phyloP scores from a whole-genome alignment of 2,797 vertebrate genomes.

The Tangara arthus region DNA sequence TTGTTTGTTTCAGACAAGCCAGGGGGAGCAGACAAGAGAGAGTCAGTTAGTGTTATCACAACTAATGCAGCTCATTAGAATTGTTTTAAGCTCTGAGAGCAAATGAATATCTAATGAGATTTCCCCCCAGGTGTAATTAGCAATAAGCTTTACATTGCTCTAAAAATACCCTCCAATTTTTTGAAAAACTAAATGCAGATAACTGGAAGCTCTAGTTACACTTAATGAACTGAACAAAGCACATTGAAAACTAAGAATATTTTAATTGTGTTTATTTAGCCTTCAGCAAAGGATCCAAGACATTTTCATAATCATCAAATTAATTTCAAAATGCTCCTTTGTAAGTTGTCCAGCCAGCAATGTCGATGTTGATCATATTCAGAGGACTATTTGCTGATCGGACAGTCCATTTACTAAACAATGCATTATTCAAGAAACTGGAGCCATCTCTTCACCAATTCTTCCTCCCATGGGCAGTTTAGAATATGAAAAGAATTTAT shows the following conservation, averaged over 20 bases:
- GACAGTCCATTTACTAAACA: conserved; percentile 11
- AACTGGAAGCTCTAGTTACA: conserved; percentile 63
- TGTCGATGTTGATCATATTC: conserved; percentile 5
- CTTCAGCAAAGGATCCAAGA: conserved; percentile 56
- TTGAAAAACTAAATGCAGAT: conserved; percentile 63
- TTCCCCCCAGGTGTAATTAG: conserved; percentile 76
- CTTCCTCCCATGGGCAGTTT: neutral
- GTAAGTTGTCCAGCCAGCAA: conserved; percentile 32
- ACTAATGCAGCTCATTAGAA: conserved; percentile 71
- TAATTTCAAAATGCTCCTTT: conserved; percentile 43
- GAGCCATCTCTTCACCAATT: neutral
- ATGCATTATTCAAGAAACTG: conserved; percentile 20
- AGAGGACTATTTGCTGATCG: neutral
- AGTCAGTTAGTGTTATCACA: conserved; percentile 42
- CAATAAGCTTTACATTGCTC: conserved; percentile 70
- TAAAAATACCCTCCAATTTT: conserved; percentile 73
- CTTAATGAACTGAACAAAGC: conserved; percentile 71
- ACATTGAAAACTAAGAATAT: conserved; percentile 69
- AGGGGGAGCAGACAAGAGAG: conserved; percentile 40
- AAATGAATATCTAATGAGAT: conserved; percentile 71
- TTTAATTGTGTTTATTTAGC: conserved; percentile 69
- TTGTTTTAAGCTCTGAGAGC: conserved; percentile 69
- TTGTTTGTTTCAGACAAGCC: conserved; percentile 34
- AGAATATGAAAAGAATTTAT: neutral
- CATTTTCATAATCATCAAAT: conserved; percentile 50